Percentiles rank a stretch among this genome's conserved stretches.
Evolutionary conservation across 2,797 vertebrate genomes (phyloP).

Genomic region (Sitta carolinensis): DNA sequence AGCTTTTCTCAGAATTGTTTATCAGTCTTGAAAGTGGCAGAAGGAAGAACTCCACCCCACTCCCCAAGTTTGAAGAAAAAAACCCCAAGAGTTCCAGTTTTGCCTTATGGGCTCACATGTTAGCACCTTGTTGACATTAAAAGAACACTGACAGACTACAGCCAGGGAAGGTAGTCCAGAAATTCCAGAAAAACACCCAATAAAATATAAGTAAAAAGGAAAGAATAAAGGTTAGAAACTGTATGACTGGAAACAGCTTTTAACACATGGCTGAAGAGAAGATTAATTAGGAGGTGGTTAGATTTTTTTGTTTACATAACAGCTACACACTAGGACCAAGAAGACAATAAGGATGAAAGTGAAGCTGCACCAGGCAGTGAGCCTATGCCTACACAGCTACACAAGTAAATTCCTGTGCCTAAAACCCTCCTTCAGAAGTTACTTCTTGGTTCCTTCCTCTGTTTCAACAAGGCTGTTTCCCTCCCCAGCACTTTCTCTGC

Average conservation of each 20-base stretch:
- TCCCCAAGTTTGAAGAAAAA: not conserved
- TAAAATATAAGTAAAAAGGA: not conserved
- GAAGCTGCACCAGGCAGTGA: not conserved
- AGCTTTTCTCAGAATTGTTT: conserved; percentile 19
- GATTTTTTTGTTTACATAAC: not conserved
- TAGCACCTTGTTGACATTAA: not conserved
- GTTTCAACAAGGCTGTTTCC: not conserved
- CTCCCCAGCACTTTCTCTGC: not conserved
- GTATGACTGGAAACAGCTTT: not conserved
- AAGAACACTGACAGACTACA: not conserved
- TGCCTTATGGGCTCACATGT: not conserved
- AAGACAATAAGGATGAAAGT: not conserved
- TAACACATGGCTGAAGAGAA: not conserved
- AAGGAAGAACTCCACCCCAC: not conserved
- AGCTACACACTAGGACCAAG: not conserved
- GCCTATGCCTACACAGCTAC: not conserved
- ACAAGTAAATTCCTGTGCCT: not conserved
- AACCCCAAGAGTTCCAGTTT: not conserved
- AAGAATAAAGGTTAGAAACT: not conserved
- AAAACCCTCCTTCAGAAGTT: not conserved
- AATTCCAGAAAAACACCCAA: not conserved
- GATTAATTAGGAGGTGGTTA: not conserved
- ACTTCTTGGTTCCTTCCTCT: not conserved
- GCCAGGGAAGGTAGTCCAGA: not conserved
- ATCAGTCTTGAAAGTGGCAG: not conserved